Base-by-base conservation (phyloP, 2,888 invertebrate species). In the Drosophila atripex region DNA sequence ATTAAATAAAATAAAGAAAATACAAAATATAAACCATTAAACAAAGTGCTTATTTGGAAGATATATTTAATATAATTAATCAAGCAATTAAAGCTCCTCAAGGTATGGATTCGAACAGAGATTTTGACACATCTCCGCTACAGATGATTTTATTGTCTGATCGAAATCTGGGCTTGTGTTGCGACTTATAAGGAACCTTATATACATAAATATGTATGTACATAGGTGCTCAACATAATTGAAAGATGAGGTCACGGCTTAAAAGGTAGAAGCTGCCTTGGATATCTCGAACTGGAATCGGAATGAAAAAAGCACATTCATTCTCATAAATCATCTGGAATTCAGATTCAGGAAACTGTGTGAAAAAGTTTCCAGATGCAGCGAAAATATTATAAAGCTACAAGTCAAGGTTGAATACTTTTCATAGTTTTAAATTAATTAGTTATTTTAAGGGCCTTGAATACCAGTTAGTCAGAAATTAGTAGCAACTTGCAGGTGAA, bases 211-310 rank as follows among this genome's bases (percentile, higher is more conserved):
- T 51, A 14, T 21, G n/a, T 59, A 23, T 35, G 39, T 28, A 23
- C 45, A 46, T 28, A 46, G 61, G 64, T 54, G 64, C 46, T 65
- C 43, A 73, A 57, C 82, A 86, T 80, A 71, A 76, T 63, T 78
- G 53, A 49, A 47, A 66, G 74, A 72, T 82, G 80, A 82, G 70
- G 74, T 82, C 80, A 82, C 69, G 50, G 50, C 50, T 41, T 47
- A 63, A 73, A 80, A 80, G 86, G 64, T 51, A 51, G 61, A 64
- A 39, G 18, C 53, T 55, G 63, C 51, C 52, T 32, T 69, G 70
- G 43, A 51, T 41, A 21, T 46, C 39, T 56, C 28, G 38, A 68
- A 49, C 18, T 41, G 47, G 23, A 32, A 51, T 45, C 6, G 21
- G 21, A 55, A 54, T n/a, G 39, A 49, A 25, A 56, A 47, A 28